A percentile compares a stretch with the other conserved stretches of the same genome.
Conservation (phyloP, 2,113 vertebrate species). For the Stigmatopora argus region DNA sequence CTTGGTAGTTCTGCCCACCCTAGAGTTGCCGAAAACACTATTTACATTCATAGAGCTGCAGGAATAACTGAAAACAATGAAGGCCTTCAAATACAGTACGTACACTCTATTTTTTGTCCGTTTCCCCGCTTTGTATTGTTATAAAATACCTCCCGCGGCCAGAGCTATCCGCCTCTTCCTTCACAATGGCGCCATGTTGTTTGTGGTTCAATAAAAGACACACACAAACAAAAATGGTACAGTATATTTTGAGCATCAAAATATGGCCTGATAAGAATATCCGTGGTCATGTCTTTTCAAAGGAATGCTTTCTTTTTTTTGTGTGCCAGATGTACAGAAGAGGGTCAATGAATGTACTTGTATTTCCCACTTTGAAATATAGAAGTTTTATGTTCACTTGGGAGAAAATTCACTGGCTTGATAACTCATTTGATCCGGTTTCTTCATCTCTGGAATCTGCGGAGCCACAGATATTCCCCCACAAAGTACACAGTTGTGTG, state of each 20-base stretch:
- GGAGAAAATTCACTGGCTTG: not conserved
- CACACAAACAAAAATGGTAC: not conserved
- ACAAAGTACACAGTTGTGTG: slow-evolving; percentile 8
- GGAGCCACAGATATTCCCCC: slow-evolving; percentile 27
- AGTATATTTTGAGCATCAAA: not conserved
- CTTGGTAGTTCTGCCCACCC: slow-evolving; percentile 1
- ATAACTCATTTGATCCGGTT: slow-evolving; percentile 3
- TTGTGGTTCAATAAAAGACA: not conserved
- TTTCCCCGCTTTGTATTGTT: not conserved
- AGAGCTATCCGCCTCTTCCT: not conserved
- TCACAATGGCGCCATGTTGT: not conserved
- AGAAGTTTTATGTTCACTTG: not conserved
- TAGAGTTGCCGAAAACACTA: not conserved
- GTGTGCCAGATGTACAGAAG: too few relatives aligned
- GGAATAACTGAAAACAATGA: not conserved
- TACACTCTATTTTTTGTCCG: not conserved
- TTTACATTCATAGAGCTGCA: not conserved
- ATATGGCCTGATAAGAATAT: too few relatives aligned
- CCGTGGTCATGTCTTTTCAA: too few relatives aligned
- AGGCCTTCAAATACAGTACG: not conserved
- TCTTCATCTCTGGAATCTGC: slow-evolving; percentile 31
- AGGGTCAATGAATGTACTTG: not conserved
- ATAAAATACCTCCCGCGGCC: not conserved
- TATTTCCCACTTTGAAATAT: not conserved
- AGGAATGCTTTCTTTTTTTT: not conserved